Percentiles rank a stretch among this genome's conserved stretches.
These are phyloP conservation scores for Drosophila auraria DNA, from an alignment of 1,140 invertebrate genomes.

Conservation along the genomic window DNA sequence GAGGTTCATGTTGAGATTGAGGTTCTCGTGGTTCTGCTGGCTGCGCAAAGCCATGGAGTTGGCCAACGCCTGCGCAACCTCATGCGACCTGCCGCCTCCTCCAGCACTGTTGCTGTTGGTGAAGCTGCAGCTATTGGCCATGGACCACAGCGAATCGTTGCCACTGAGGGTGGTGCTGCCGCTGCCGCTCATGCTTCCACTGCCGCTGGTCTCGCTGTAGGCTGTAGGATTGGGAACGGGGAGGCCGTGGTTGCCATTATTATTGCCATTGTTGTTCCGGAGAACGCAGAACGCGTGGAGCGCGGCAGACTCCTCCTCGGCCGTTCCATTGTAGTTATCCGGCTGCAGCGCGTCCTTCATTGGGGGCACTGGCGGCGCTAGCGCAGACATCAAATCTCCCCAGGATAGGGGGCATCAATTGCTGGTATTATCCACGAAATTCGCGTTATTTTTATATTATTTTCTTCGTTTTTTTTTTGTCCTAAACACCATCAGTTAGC, in stretches of 20 bases:
- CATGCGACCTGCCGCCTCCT: conserved; percentile 2
- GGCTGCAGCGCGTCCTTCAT: conserved; percentile 44
- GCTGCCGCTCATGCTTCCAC: conserved; percentile 5
- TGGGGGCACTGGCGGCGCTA: conserved; percentile 21
- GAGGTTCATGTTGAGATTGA: conserved; percentile 41
- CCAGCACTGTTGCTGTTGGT: not conserved
- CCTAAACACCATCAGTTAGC: conserved; percentile 25
- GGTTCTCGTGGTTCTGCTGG: not conserved
- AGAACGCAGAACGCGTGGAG: conserved; percentile 42
- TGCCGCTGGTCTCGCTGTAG: not conserved
- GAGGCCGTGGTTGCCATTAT: not conserved
- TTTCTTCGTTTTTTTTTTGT: conserved; percentile 21
- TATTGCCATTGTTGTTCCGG: conserved; percentile 32
- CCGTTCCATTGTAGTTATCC: conserved; percentile 32
- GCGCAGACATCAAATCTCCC: conserved; percentile 34
- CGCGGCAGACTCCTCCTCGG: conserved; percentile 27
- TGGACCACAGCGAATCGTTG: conserved; percentile 9
- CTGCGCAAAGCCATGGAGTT: conserved; percentile 40
- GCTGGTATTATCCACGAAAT: not conserved
- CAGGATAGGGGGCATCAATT: conserved; percentile 11
- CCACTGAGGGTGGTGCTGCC: conserved; percentile 3
- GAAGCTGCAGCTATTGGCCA: not conserved
- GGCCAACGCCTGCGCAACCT: conserved; percentile 9
- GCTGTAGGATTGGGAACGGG: not conserved
- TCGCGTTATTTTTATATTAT: conserved; percentile 2